These are phyloP conservation scores for Endomychus coccineus DNA, from an alignment of 2,888 invertebrate genomes.

Conservation along the genomic window DNA sequence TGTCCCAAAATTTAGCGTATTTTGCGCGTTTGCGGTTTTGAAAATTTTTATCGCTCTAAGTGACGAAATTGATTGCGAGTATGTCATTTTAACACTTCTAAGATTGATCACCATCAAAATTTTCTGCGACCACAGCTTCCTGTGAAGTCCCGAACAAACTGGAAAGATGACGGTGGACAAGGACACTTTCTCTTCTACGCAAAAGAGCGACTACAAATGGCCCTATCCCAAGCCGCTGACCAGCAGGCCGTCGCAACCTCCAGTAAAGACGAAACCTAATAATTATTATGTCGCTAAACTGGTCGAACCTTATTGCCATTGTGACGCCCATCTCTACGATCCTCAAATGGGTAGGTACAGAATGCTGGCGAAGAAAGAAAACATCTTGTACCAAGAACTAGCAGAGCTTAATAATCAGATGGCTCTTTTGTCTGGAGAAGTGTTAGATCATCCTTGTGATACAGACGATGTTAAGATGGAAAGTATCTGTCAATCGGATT, in stretches of 20 bases:
- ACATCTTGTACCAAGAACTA: conserved; percentile 51
- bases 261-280: conserved; percentile 45
- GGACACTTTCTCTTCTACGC: conserved; percentile 46
- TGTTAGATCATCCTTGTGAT: conserved; percentile 58
- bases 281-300: conserved; percentile 47
- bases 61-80: too few species aligned
- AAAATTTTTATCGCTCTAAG: too few species aligned
- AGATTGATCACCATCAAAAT: too few species aligned
- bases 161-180: conserved; percentile 29
- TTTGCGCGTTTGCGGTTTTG: conserved; percentile 28
- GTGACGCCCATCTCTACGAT: conserved; percentile 55
- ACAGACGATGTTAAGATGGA: conserved; percentile 55
- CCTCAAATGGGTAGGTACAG: conserved; percentile 55
- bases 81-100: too few species aligned
- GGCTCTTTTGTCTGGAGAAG: conserved; percentile 53
- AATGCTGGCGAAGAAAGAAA: conserved; percentile 54
- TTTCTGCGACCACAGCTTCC: not conserved
- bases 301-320: conserved; percentile 57
- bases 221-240: conserved; percentile 52
- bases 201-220: conserved; percentile 52
- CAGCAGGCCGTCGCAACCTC: conserved; percentile 54
- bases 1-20: conserved; percentile 34
- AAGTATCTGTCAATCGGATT: conserved; percentile 56
- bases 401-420: conserved; percentile 49
- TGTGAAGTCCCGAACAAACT: not conserved